Percentiles rank a stretch among this genome's conserved stretches.
These are phyloP conservation scores for Mirounga angustirostris DNA, from an alignment of 2,113 vertebrate species.

Conservation along the genomic window DNA sequence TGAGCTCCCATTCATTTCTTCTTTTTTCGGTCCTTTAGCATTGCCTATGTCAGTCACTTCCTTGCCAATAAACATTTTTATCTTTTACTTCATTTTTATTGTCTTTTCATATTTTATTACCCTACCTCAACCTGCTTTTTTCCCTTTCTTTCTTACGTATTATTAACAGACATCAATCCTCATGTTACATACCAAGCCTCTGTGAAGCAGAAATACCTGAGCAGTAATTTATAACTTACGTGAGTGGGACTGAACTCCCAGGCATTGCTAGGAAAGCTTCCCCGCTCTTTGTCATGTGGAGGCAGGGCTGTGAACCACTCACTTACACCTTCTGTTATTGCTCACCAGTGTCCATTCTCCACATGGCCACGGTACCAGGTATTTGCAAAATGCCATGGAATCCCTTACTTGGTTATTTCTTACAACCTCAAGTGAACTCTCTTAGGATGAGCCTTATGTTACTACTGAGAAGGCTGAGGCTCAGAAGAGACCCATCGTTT, in stretches of 20 bases:
- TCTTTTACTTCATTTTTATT: not conserved
- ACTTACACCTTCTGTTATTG: not conserved
- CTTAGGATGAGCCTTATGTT: not conserved
- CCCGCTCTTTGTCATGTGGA: not conserved
- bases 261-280: not conserved
- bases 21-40: not conserved
- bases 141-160: not conserved
- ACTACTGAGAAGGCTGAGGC: not conserved
- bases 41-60: not conserved
- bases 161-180: not conserved
- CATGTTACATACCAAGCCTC: fast-evolving
- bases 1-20: not conserved
- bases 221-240: not conserved
- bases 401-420: not conserved
- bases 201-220: not conserved
- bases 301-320: not conserved
- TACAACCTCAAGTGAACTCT: not conserved
- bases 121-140: not conserved
- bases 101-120: not conserved
- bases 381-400: constrained; percentile 23
- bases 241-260: not conserved
- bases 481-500: not conserved
- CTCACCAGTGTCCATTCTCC: not conserved
- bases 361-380: not conserved
- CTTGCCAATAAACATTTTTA: not conserved